A percentile compares a stretch with the other conserved stretches of the same genome.
Evolutionary conservation across 2,797 vertebrate genomes (phyloP).

Genomic region (Allobates femoralis): DNA sequence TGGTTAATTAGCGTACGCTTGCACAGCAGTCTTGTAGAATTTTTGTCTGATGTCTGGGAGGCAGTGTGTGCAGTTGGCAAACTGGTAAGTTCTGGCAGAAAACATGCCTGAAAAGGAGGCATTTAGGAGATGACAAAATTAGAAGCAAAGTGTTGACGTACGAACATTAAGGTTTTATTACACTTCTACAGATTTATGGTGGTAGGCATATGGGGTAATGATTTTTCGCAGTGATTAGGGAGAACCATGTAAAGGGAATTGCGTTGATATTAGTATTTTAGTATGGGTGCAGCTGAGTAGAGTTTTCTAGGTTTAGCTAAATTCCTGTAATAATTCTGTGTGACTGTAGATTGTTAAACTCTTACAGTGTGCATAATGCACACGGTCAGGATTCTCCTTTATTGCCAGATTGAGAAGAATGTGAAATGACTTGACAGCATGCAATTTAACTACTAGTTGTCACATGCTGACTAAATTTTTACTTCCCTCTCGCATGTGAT

Average conservation of each 20-base stretch:
- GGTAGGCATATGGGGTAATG: conserved; percentile 57
- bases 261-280: neutral
- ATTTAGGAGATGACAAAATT: conserved; percentile 80
- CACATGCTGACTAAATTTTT: no score
- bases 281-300: neutral
- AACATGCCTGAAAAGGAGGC: conserved; percentile 75
- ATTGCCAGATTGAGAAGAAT: no score
- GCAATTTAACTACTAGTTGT: no score
- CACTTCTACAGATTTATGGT: conserved; percentile 68
- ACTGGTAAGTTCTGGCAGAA: conserved; percentile 84
- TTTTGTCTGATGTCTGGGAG: conserved; percentile 86
- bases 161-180: conserved; percentile 73
- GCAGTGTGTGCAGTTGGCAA: conserved; percentile 89
- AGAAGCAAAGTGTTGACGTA: conserved; percentile 75
- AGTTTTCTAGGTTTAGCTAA: no score
- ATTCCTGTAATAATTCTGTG: no score
- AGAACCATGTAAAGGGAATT: conserved; percentile 61
- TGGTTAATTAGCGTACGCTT: conserved; percentile 93
- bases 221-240: conserved; percentile 64
- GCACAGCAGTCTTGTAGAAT: conserved; percentile 92
- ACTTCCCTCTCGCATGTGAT: no score
- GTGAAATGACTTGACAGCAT: no score
- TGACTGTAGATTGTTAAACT: no score
- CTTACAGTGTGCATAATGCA: no score
- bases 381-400: no score